Evolutionary conservation across 2,888 invertebrate genomes (phyloP), one percentile per base, ranked within the genome.

Genomic region (Parapristionchus giblindavisi): DNA sequence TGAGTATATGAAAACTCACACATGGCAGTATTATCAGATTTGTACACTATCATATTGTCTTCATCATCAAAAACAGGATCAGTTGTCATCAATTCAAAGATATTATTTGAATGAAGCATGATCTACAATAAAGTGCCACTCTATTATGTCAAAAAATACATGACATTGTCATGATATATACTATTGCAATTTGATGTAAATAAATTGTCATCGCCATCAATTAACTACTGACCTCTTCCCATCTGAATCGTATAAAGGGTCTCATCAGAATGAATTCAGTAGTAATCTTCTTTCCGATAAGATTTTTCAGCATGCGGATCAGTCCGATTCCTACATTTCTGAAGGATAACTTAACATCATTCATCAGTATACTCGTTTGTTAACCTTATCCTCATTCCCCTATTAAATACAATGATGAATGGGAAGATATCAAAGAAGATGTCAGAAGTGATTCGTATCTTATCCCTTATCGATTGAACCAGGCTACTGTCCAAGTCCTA

Each of bases 351-450:
- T 48, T 11, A 48, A 14, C 48, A 48, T 14, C 48, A 48, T 48
- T 21, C 21, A 11, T 21, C 21, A 48, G 48, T 48, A 48, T 36
- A n/a, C 60, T n/a, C n/a, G n/a, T n/a, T n/a, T n/a, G n/a, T n/a
- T 56, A 56, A 82, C 82, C 82, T 76, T 75, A 83, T 83, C 54
- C 82, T 76, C 82, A 83, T 83, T 77, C 82, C 88, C 32, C 88
- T 94, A 93, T 94, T 94, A 89, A 97, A 97, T 56, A 96, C 95
- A 82, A 98, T 93, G 90, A 96, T 95, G 91, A 98, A 98, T 1
- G 98, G 97, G 89, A 98, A 98, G 87, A 97, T 94, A 89, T 97
- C 96, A 86, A 97, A 96, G 61, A 97, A 91, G 36, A 95, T 93
- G 14, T 94, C 93, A 0, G 85, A 85, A 3, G 87, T 85, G 58